Base-by-base conservation (phyloP, 92 coral and sea anemone species). In the Nematostella vectensis region DNA sequence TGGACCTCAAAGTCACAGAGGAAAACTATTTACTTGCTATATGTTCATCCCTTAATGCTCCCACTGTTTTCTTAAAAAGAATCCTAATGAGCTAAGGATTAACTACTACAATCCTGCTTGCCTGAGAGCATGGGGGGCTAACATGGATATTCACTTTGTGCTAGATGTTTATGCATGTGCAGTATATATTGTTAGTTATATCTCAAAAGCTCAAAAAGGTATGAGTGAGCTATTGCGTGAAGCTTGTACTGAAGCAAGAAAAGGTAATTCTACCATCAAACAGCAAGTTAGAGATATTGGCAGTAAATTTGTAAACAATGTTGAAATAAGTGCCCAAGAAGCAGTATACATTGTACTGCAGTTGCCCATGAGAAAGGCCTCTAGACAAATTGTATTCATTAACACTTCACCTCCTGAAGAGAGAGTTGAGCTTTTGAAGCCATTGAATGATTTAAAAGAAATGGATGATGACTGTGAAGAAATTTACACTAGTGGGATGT, bases 301-400 rank as follows among this genome's bases (percentile, higher is more conserved):
- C 20, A 75, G 62, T 53, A 75, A 61, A 49, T 76, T 76, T 58
- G 54, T 70, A 4, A 77, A 77, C 33, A 77, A 63, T 79, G 86
- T 79, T 59, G 86, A 79, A 79, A 72, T 79, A 19, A 68, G 87
- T 74, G 87, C 82, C n/a, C 87, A 80, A 50, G n/a, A n/a, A n/a
- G n/a, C n/a, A n/a, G n/a, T n/a, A n/a, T n/a, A n/a, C n/a, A n/a
- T n/a, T n/a, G n/a, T 11, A 47, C 38, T 62, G 21, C 78, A 63
- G 36, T 57, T 71, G 2, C 62, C 78, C 22, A 71, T 71, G 78
- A 51, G 78, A 71, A 68, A 68, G 27, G 24, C 68, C 10, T 68
- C 75, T 48, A 26, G 69, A 60, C 64, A 78, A 61, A 58, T 78
- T 27, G 54, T 71, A 65, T 78, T 78, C 54, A 78, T 78, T 44